A percentile compares a stretch with the other conserved stretches of the same genome.
Conservation (phyloP, 2,888 invertebrate species). For the Mechanitis mazaeus region DNA sequence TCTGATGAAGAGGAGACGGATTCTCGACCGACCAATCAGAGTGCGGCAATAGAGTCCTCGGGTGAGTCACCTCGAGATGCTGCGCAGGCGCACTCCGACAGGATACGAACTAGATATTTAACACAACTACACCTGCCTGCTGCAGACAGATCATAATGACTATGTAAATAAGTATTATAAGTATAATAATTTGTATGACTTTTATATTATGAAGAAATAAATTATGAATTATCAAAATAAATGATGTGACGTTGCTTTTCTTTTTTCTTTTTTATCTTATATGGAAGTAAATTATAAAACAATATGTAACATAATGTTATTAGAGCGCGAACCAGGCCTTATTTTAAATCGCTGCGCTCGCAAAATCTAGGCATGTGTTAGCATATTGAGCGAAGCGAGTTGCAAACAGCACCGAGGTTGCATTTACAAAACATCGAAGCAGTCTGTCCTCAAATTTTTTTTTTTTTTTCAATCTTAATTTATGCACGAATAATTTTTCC, state of each 20-base stretch:
- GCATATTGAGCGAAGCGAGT: no score
- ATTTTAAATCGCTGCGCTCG: no score
- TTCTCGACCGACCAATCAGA: slow-evolving; percentile 31
- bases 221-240: slow-evolving; percentile 16
- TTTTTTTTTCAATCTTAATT: no score
- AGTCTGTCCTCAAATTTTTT: no score
- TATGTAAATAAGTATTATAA: slow-evolving; percentile 13
- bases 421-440: no score
- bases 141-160: slow-evolving; percentile 49
- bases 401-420: no score
- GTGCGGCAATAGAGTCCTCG: neutral
- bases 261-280: neutral
- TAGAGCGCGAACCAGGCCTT: no score
- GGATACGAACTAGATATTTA: slow-evolving; percentile 69
- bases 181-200: slow-evolving; percentile 11
- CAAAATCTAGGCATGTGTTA: no score
- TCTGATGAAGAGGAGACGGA: slow-evolving; percentile 59
- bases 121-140: slow-evolving; percentile 65
- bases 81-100: slow-evolving; percentile 56
- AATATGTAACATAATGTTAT: no score
- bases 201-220: slow-evolving; percentile 10
- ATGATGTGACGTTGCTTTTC: slow-evolving; percentile 10
- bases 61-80: slow-evolving; percentile 41
- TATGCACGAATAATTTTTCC: no score
- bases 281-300: no score